phyloP scores from a whole-genome alignment of 2,113 vertebrate species.

The Neolamprologus brichardi region DNA sequence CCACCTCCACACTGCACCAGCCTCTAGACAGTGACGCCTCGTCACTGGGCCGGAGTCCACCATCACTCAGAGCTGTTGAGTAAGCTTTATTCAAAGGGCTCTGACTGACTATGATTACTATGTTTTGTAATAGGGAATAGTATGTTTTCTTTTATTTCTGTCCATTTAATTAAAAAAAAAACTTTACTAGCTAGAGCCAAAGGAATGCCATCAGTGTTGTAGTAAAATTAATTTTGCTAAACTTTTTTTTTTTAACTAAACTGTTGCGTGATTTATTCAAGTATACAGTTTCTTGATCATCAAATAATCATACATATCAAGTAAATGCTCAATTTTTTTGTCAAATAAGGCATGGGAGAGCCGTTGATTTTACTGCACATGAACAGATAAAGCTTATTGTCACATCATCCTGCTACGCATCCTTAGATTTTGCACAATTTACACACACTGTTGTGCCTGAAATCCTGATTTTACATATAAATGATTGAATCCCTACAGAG shows the following conservation, averaged over 20 bases:
- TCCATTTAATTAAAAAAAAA: background rate
- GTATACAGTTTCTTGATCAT: background rate
- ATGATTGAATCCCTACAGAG: background rate
- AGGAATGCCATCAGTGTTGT: background rate
- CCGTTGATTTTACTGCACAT: background rate
- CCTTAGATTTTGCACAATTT: background rate
- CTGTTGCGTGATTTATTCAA: background rate
- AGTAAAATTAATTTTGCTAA: background rate
- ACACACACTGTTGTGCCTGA: background rate
- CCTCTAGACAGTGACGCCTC: background rate
- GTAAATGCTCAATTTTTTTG: background rate
- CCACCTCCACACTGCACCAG: background rate
- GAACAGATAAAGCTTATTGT: background rate
- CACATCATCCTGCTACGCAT: background rate
- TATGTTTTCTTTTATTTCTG: background rate
- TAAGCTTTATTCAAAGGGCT: background rate
- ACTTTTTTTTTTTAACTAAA: fast-evolving
- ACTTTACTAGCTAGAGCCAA: background rate
- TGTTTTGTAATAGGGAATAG: background rate
- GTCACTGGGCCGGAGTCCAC: background rate
- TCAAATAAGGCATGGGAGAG: background rate
- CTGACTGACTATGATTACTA: background rate
- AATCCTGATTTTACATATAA: background rate
- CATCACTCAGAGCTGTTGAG: background rate
- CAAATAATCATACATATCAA: background rate